Evolutionary conservation across 2,797 vertebrate species (phyloP).

Genomic region (Cuniculus paca): DNA sequence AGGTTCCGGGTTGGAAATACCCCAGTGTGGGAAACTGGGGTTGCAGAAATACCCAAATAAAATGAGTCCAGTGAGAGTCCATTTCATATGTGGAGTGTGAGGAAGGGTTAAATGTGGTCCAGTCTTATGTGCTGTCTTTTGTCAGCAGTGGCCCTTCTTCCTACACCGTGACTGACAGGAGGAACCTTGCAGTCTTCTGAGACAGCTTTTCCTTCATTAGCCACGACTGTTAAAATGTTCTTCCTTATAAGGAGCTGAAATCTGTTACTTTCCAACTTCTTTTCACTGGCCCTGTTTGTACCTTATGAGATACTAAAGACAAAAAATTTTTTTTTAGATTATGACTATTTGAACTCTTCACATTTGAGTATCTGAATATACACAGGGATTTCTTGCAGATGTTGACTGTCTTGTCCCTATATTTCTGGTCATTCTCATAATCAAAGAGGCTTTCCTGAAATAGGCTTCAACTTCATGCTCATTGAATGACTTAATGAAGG

Average conservation of each 20-base stretch:
- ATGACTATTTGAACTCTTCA: constrained; percentile 28
- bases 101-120: neutral
- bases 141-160: neutral
- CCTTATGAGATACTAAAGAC: constrained; percentile 22
- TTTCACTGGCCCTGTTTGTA: neutral
- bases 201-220: neutral
- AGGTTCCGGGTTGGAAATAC: neutral
- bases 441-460: neutral
- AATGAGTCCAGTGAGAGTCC: neutral
- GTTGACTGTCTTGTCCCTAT: neutral
- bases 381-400: neutral
- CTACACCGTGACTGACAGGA: neutral
- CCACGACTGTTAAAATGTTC: constrained; percentile 28
- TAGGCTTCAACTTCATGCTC: constrained; percentile 50
- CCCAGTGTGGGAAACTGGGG: neutral
- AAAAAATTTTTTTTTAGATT: neutral
- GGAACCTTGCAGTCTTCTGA: neutral
- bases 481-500: constrained; percentile 57
- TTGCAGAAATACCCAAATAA: neutral
- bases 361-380: neutral
- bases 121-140: neutral
- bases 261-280: constrained; percentile 44
- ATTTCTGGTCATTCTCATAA: neutral
- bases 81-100: neutral
- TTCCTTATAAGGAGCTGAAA: constrained; percentile 64